Evolutionary conservation across 2,113 vertebrate species (phyloP).

Genomic region (Chaenogobius annularis): DNA sequence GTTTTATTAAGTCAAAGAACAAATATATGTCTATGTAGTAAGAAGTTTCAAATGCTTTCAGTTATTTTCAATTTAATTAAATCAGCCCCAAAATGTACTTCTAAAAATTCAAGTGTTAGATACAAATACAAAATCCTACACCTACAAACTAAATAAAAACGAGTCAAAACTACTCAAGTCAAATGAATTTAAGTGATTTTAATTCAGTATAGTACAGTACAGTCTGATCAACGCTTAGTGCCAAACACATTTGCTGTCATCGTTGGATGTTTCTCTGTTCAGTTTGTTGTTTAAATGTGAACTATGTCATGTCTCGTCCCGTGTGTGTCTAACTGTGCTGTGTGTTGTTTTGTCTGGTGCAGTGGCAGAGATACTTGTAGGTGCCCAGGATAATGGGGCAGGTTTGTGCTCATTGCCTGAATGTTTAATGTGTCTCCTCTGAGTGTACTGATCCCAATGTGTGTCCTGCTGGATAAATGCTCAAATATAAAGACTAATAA

Average conservation of each 20-base stretch:
- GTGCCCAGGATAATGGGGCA: constrained; percentile 66
- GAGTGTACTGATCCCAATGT: constrained; percentile 4
- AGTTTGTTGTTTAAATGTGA: constrained; percentile 20
- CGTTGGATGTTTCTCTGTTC: constrained; percentile 38
- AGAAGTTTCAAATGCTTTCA: too few species aligned
- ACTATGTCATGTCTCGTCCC: constrained; percentile 18
- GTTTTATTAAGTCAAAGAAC: neutral
- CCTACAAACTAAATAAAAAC: neutral
- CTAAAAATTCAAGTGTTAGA: too few species aligned
- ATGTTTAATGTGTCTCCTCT: constrained; percentile 32
- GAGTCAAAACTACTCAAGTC: neutral
- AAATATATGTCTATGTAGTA: too few species aligned
- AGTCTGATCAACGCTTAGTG: constrained; percentile 28
- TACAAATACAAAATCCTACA: neutral
- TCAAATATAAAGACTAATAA: neutral
- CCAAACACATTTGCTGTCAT: constrained; percentile 23
- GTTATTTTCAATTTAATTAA: too few species aligned
- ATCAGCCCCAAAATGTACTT: too few species aligned
- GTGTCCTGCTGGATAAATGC: neutral
- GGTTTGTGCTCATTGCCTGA: constrained; percentile 69
- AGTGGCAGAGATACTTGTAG: constrained; percentile 56
- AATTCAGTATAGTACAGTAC: neutral
- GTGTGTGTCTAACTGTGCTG: constrained; percentile 58
- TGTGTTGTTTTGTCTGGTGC: constrained; percentile 62
- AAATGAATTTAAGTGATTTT: neutral